A percentile compares a stretch with the other conserved stretches of the same genome.
Conservation (phyloP, 2,888 invertebrate genomes). For the Drosophila robusta region DNA sequence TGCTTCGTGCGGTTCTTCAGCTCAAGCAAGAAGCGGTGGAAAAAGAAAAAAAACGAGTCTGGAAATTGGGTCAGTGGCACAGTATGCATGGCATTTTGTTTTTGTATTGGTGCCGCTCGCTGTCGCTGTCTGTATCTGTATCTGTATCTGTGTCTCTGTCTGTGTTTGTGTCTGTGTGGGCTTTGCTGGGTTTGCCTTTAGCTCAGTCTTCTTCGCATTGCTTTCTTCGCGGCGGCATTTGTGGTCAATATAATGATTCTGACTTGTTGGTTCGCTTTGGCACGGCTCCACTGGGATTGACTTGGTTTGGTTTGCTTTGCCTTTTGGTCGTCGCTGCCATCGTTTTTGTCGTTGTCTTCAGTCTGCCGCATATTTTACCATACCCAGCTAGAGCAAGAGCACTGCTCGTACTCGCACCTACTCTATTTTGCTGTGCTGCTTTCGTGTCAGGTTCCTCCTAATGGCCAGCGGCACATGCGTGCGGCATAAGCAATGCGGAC, state of each 20-base stretch:
- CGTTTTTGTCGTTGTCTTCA: conserved; percentile 29
- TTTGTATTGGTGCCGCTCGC: conserved; percentile 35
- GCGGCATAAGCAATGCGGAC: conserved; percentile 64
- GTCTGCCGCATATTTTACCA: conserved; percentile 54
- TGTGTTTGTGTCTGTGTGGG: conserved; percentile 41
- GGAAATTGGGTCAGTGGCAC: conserved; percentile 79
- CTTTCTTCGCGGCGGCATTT: conserved; percentile 74
- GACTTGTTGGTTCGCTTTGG: conserved; percentile 39
- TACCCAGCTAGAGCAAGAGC: conserved; percentile 11
- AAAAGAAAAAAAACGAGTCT: conserved; percentile 66
- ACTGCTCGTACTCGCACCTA: conserved; percentile 44
- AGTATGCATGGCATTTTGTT: conserved; percentile 73
- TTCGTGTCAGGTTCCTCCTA: conserved; percentile 62
- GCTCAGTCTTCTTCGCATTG: conserved; percentile 64
- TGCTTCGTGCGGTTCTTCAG: conserved; percentile 63
- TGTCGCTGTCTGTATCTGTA: conserved; percentile 39
- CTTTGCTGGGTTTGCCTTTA: conserved; percentile 51
- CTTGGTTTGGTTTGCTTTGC: conserved; percentile 47
- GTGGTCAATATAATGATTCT: conserved; percentile 82
- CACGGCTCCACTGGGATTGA: conserved; percentile 22
- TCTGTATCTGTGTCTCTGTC: conserved; percentile 10
- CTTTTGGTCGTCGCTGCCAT: conserved; percentile 23
- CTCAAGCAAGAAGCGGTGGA: conserved; percentile 31
- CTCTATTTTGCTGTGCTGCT: conserved; percentile 40
- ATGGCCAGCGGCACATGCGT: conserved; percentile 46